Percentiles rank a stretch among this genome's conserved stretches.
These are phyloP conservation scores for Halesus radiatus DNA, from an alignment of 1,140 invertebrate genomes.

Conservation along the genomic window DNA sequence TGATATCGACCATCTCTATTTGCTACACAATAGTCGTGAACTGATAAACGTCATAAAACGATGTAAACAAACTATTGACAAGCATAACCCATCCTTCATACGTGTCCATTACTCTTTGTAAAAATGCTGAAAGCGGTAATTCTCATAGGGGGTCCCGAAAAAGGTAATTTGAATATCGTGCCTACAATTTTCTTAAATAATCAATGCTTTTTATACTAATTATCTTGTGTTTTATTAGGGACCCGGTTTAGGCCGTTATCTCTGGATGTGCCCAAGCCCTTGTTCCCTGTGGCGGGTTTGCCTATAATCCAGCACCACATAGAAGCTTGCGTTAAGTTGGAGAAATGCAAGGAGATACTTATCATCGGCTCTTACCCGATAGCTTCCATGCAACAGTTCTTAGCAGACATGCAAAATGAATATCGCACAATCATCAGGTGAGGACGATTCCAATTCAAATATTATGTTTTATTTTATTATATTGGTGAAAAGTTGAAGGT, in stretches of 20 bases:
- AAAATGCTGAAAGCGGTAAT: slow-evolving; percentile 83
- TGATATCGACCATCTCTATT: too few species aligned
- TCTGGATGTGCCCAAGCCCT: slow-evolving; percentile 95
- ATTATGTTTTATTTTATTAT: slow-evolving; percentile 18
- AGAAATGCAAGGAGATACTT: slow-evolving; percentile 90
- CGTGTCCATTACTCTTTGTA: slow-evolving; percentile 37
- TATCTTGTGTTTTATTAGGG: slow-evolving; percentile 76
- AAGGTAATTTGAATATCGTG: slow-evolving; percentile 70
- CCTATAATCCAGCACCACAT: slow-evolving; percentile 98
- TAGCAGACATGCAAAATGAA: slow-evolving; percentile 85
- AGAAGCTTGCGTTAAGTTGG: slow-evolving; percentile 88
- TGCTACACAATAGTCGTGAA: not conserved
- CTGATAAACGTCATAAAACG: slow-evolving; percentile 18
- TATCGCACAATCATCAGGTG: slow-evolving; percentile 89
- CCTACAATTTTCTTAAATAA: not conserved
- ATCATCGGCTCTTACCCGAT: slow-evolving; percentile 94
- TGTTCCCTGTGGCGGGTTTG: slow-evolving; percentile 96
- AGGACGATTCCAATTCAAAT: slow-evolving; percentile 26
- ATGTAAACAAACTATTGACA: slow-evolving; percentile 45
- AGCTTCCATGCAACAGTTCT: slow-evolving; percentile 87
- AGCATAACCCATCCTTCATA: slow-evolving; percentile 9
- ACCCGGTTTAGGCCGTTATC: slow-evolving; percentile 97
- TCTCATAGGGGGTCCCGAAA: slow-evolving; percentile 82
- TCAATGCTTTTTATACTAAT: slow-evolving; percentile 27
- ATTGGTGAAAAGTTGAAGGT: too few species aligned